Conservation (phyloP, 2,113 vertebrate species). For the Heptranchias perlo region DNA sequence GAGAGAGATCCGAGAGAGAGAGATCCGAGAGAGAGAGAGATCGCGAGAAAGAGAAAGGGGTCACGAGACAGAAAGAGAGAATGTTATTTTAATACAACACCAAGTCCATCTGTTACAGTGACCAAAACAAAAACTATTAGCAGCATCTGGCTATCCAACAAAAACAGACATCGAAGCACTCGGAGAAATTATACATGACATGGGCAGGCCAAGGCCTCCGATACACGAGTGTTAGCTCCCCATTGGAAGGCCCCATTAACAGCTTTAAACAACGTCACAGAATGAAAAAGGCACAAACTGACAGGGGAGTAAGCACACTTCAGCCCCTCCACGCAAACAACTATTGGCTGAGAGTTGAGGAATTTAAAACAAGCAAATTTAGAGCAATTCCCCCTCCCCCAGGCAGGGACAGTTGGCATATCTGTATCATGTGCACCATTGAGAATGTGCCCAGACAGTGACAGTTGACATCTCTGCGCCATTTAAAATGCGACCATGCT, state of each 20-base stretch:
- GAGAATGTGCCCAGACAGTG: too few relatives aligned
- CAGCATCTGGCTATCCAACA: neutral
- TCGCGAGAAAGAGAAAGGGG: neutral
- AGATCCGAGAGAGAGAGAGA: neutral
- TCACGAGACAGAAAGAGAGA: neutral
- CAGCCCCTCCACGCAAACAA: neutral
- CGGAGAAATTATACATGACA: neutral
- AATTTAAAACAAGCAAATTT: too few relatives aligned
- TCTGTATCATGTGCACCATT: too few relatives aligned
- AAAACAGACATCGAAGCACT: neutral
- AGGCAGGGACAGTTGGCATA: too few relatives aligned
- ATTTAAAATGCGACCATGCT: too few relatives aligned
- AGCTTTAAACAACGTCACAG: neutral
- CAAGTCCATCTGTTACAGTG: neutral
- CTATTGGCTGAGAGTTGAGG: neutral
- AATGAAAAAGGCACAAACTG: neutral
- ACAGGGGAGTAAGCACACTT: neutral
- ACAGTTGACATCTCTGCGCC: conserved; percentile 53
- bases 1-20: neutral
- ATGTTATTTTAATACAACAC: neutral
- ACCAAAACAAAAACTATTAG: neutral
- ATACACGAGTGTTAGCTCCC: neutral
- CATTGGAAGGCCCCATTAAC: neutral
- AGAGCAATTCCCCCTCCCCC: too few relatives aligned
- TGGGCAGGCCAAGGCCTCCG: too few relatives aligned